A percentile compares a stretch with the other conserved stretches of the same genome.
phyloP scores from a whole-genome alignment of 2,113 vertebrate species.

The Anas platyrhynchos region DNA sequence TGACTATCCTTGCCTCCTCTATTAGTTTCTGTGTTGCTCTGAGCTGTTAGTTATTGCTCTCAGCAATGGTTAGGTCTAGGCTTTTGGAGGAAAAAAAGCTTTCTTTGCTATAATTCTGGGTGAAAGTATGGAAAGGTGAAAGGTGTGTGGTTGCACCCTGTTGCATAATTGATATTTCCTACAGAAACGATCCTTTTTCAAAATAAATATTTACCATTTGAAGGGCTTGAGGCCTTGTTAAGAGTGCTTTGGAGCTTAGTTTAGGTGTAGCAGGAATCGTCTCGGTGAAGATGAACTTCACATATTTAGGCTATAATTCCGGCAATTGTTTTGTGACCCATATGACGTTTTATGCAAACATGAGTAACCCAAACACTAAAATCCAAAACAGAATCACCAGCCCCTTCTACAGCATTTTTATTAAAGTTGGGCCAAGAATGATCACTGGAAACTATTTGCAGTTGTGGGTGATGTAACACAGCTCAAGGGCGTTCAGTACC shows the following conservation, averaged over 20 bases:
- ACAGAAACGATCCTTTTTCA: not conserved
- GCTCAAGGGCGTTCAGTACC: constrained; percentile 53
- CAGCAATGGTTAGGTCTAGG: not conserved
- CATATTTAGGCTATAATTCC: not conserved
- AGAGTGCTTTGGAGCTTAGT: not conserved
- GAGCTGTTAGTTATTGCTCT: not conserved
- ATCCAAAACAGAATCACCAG: constrained; percentile 61
- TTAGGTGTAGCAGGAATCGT: not conserved
- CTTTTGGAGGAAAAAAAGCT: not conserved
- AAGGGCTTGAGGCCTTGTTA: not conserved
- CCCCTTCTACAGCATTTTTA: constrained; percentile 7
- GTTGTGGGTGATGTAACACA: constrained; percentile 64
- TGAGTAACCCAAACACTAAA: constrained; percentile 65
- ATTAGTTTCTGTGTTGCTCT: not conserved
- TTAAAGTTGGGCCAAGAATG: constrained; percentile 51
- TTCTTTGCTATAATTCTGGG: not conserved
- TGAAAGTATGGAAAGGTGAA: not conserved
- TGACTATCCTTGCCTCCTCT: not conserved
- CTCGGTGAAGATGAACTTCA: not conserved
- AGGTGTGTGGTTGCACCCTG: not conserved
- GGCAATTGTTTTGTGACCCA: not conserved
- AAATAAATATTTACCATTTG: not conserved
- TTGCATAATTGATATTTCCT: not conserved
- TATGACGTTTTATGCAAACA: not conserved
- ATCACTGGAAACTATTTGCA: constrained; percentile 64